Conservation (phyloP, 35 echinoderm and acorn worm species). For the Ophiothrix spiculata region DNA sequence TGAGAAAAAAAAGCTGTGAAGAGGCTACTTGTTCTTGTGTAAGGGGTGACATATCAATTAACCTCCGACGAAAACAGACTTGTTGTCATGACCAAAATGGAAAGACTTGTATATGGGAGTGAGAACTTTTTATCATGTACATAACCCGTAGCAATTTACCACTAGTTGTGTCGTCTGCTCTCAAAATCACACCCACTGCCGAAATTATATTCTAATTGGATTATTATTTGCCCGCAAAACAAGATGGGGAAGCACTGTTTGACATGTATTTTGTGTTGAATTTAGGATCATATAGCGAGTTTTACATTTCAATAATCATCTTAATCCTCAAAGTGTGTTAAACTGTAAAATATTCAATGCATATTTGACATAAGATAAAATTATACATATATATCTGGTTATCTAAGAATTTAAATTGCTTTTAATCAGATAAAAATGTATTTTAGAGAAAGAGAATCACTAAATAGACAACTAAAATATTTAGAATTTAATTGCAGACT, state of each 20-base stretch:
- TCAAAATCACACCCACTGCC: neutral
- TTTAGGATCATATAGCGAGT: neutral
- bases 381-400: too few species aligned
- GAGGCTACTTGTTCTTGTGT: constrained; percentile 6
- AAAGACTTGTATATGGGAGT: neutral
- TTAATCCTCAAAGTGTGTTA: neutral
- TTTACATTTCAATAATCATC: neutral
- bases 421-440: too few species aligned
- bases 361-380: neutral
- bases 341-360: constrained; percentile 5
- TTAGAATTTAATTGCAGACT: too few species aligned
- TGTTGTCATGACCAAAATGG: neutral
- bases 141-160: constrained; percentile 2
- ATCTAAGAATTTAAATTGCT: too few species aligned
- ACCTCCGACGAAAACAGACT: constrained; percentile 1
- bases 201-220: constrained; percentile 12
- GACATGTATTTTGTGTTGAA: neutral
- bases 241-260: neutral
- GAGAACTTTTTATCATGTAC: neutral
- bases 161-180: neutral
- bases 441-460: too few species aligned
- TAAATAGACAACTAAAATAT: too few species aligned
- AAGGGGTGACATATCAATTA: constrained; percentile 10
- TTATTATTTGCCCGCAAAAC: neutral
- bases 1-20: constrained; percentile 9